Conservation (phyloP, 2,888 invertebrate species). For the Macrophya annulata region DNA sequence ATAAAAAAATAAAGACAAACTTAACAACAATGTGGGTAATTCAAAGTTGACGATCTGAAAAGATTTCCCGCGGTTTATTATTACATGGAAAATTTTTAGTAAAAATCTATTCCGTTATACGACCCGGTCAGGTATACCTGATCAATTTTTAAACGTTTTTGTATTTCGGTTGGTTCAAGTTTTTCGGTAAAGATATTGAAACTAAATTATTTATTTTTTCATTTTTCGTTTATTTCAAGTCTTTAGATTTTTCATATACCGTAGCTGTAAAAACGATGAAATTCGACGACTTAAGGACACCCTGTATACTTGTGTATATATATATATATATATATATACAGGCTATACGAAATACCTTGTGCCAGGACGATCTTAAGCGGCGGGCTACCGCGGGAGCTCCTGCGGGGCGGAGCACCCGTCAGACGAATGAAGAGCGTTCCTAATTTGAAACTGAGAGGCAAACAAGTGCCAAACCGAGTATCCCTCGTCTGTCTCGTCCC, state of each 20-base stretch:
- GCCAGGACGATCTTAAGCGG: constrained; percentile 43
- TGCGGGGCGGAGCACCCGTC: constrained; percentile 77
- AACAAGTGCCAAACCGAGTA: constrained; percentile 73
- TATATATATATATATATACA: no score
- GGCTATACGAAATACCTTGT: background rate
- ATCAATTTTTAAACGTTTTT: background rate
- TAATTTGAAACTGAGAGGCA: constrained; percentile 78
- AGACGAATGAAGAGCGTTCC: constrained; percentile 78
- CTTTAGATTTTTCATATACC: background rate
- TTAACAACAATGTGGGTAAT: background rate
- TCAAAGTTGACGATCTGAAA: background rate
- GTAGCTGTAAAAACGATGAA: background rate
- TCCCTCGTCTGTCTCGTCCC: constrained; percentile 56
- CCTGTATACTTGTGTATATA: background rate
- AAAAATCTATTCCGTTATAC: background rate
- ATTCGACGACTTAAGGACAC: background rate
- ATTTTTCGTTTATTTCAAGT: background rate
- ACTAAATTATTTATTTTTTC: background rate
- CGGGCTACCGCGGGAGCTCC: constrained; percentile 75
- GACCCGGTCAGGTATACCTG: background rate
- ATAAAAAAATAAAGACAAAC: background rate
- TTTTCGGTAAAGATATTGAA: background rate
- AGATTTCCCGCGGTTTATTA: constrained; percentile 12
- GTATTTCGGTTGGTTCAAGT: background rate
- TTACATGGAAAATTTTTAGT: background rate